These are phyloP conservation scores for Eurois occulta DNA, from an alignment of 2,888 invertebrate species.

Conservation along the genomic window DNA sequence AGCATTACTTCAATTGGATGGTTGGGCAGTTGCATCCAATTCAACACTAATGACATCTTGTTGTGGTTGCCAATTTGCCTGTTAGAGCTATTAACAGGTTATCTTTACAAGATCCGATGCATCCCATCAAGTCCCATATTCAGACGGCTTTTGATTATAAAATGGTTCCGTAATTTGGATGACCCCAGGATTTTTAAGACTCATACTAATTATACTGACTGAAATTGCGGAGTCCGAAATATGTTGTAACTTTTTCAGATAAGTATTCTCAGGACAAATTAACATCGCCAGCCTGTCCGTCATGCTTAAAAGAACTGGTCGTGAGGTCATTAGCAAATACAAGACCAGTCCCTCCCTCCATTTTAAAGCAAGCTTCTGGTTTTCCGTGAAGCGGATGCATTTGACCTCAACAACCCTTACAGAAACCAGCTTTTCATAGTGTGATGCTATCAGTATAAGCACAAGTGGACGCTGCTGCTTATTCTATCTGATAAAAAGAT, in stretches of 20 bases:
- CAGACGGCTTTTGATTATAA: neutral
- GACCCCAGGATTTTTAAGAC: neutral
- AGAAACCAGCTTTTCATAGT: conserved; percentile 53
- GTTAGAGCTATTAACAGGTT: neutral
- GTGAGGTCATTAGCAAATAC: conserved; percentile 46
- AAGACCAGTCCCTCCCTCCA: conserved; percentile 47
- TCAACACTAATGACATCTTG: conserved; percentile 1
- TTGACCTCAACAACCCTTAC: conserved; percentile 56
- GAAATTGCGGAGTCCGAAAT: conserved; percentile 6
- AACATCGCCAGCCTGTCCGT: conserved; percentile 18
- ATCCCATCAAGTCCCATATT: neutral
- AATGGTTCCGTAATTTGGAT: neutral
- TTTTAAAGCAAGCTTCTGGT: conserved; percentile 52
- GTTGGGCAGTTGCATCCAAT: neutral
- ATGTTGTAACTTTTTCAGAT: conserved; percentile 31
- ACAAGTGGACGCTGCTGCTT: conserved; percentile 33
- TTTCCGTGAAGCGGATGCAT: conserved; percentile 45
- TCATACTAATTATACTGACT: neutral
- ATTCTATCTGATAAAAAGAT: conserved; percentile 56
- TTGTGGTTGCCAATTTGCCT: conserved; percentile 7
- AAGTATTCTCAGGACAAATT: conserved; percentile 33
- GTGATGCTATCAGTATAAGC: conserved; percentile 48
- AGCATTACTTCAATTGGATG: neutral
- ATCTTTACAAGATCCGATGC: conserved; percentile 11
- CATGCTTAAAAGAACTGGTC: conserved; percentile 43